Evolutionary conservation across 2,888 invertebrate species (phyloP), one percentile per base, ranked within the genome.

Genomic region (Sclerodermus sp.): DNA sequence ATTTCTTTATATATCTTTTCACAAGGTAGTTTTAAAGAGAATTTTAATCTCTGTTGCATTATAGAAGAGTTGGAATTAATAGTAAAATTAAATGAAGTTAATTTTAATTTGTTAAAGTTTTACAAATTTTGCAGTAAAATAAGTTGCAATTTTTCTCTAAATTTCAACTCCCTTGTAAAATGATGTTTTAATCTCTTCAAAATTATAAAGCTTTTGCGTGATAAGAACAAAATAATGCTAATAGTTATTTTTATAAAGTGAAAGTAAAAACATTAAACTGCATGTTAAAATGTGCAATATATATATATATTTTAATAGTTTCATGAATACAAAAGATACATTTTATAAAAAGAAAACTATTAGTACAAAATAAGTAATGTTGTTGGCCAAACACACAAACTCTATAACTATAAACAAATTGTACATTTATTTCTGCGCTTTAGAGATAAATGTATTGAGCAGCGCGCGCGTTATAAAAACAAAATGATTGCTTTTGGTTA

Each of bases 401-500:
- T n/a, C n/a, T n/a, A n/a, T n/a, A n/a, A n/a, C n/a, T n/a, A n/a
- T n/a, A n/a, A n/a, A n/a, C n/a, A n/a, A n/a, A n/a, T n/a, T n/a
- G n/a, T n/a, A n/a, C n/a, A 66, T 64, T 67, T 60, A 52, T 60
- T 73, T 68, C 71, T 74, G 71, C 70, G 71, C 71, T 63, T 66
- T 70, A 73, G 71, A 68, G 64, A 58, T 55, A 53, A 59, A 56
- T 64, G 59, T 52, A 56, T 34, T 8, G 16, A 41, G 38, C 18
- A 10, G 47, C 51, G 60, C 61, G 56, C 49, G 49, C 45, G 15
- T 31, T 16, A 53, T 49, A 41, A n/a, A 15, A 48, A 57, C n/a
- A n/a, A n/a, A n/a, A n/a, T n/a, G n/a, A 53, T 59, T 36, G 44
- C 31, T 50, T 38, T 41, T n/a, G 37, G 15, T 38, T 49, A 46